Base-by-base conservation (phyloP, 2,797 vertebrate species). In the Garrulus glandarius region DNA sequence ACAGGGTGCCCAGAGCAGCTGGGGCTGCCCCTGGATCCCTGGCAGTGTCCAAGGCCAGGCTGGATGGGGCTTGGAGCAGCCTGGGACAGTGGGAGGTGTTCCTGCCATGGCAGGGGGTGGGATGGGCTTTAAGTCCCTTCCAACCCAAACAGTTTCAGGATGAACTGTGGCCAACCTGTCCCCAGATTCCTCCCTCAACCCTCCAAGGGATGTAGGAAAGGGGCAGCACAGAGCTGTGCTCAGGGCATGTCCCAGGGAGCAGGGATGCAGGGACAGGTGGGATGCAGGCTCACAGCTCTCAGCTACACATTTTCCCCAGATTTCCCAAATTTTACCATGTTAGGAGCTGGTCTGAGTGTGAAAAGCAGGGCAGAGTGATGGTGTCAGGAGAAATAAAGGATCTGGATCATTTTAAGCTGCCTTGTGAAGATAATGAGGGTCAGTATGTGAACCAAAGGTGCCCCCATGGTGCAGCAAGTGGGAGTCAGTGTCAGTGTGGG, bases 321-420 rank as follows among this genome's bases (percentile, higher is more conserved):
- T 5, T 59, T 65, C n/a, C 77, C 30, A n/a, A 18, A 57, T 15
- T 11, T 43, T 19, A 4, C 12, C 1, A 0, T 1, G 4, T 24
- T 17, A 22, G 52, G 44, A 65, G 5, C 18, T 24, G 29, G 1
- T 49, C 15, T 27, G 92, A 36, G n/a, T 5, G 41, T 44, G 78
- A 43, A 57, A 56, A 91, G 37, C 32, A 37, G 9, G 8, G 15
- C 11, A 30, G 12, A 21, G 13, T 7, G 32, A 10, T 10, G 29
- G 20, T 39, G 52, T 13, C 27, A 63, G 61, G 39, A 39, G 37
- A 52, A 75, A 32, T 17, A 46, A 78, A 78, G 15, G 29, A 72
- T 13, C 6, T 43, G 30, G 47, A 11, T 18, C 1, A 4, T n/a
- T 75, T 72, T 5, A 39, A 81, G 57, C 3, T 17, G 53, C 18